These are phyloP conservation scores for Callorhinus ursinus DNA, from an alignment of 2,113 vertebrate species.

Conservation along the genomic window DNA sequence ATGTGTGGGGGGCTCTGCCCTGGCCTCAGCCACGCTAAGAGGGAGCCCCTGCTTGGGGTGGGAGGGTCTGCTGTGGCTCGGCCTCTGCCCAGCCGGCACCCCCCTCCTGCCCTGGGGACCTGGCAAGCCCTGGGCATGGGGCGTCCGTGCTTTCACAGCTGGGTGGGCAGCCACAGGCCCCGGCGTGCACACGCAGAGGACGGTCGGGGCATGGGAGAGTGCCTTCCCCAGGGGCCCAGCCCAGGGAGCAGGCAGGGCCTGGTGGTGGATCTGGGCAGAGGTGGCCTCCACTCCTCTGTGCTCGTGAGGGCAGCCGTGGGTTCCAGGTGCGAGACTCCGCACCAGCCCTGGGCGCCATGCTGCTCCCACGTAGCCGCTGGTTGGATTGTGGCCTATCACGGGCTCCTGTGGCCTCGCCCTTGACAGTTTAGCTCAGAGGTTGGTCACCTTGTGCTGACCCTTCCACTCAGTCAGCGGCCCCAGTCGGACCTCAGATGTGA, in stretches of 20 bases:
- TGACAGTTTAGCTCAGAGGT: neutral
- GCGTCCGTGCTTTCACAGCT: rapidly evolving
- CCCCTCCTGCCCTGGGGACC: neutral
- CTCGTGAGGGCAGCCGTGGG: neutral
- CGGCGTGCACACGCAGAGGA: rapidly evolving
- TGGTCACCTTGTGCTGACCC: neutral
- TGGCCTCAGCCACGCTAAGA: too few relatives aligned
- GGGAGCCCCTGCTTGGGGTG: neutral
- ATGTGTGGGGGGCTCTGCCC: too few relatives aligned
- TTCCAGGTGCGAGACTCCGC: neutral
- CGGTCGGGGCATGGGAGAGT: neutral
- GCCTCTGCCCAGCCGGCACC: neutral
- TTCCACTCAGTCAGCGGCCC: neutral
- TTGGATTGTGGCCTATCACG: neutral
- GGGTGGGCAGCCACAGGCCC: neutral
- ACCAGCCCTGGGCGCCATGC: neutral
- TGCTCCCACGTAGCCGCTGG: neutral
- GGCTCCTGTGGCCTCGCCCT: neutral
- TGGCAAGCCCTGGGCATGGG: rapidly evolving
- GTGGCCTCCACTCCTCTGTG: too few relatives aligned
- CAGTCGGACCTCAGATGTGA: too few relatives aligned
- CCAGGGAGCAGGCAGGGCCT: neutral
- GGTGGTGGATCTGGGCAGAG: neutral
- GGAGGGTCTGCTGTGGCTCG: neutral
- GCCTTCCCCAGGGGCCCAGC: neutral